Base-by-base conservation (phyloP, 2,113 vertebrate species). In the Tenrec ecaudatus region DNA sequence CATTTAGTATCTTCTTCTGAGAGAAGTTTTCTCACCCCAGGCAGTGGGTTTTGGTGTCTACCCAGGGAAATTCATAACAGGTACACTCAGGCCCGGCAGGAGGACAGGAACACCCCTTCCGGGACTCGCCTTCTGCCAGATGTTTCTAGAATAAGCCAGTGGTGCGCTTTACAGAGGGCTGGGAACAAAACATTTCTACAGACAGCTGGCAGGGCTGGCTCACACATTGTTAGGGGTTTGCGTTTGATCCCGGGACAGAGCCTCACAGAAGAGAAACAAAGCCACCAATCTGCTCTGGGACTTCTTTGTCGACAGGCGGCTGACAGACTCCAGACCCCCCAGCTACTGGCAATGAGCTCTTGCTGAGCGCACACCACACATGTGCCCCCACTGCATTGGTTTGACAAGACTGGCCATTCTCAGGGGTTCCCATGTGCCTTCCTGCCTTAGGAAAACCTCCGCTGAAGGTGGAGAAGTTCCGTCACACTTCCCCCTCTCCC, bases 301-400 rank as follows among this genome's bases (percentile, higher is more conserved):
- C 71, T 60, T 79, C 25, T 73, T 3, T 4, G 40, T 43, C 23
- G 23, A 7, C 3, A 40, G 83, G 81, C 14, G 6, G 19, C 75
- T 2, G 77, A 78, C 62, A 78, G 71, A 6, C 79, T 81, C 36
- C 68, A 86, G 86, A 43, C 20, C 64, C 33, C 23, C 0, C 6
- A 15, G 29, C 0, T 33, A 68, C 71, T 4, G n/a, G 38, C 3
- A 47, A 3, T 0, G 38, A 11, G 73, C 40, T 6, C 22, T 25
- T 69, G 53, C 75, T 71, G 11, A 71, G 36, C n/a, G 31, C 7
- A 5, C 14, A 0, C 0, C 12, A 4, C 62, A 4, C 12, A 0
- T 3, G 53, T 38, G 17, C 58, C 58, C 15, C 2, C 0, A 2
- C 1, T 0, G 53, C 88, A 10, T 76, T 57, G 33, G 0, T 38